These are phyloP conservation scores for Spinus olivaceus DNA, from an alignment of 2,797 vertebrate species.

Conservation along the genomic window DNA sequence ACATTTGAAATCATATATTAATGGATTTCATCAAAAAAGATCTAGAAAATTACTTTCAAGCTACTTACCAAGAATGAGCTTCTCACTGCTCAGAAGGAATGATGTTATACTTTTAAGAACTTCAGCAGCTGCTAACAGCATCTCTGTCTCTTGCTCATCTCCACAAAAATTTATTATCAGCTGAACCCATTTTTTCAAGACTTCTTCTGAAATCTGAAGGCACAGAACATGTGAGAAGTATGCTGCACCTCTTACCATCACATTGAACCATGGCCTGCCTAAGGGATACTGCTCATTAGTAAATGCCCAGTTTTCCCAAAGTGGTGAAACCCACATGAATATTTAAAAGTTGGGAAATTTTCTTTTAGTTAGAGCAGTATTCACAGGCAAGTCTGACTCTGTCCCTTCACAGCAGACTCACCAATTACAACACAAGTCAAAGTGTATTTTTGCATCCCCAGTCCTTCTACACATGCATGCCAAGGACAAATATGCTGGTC, in stretches of 20 bases:
- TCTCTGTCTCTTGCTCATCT: conserved; percentile 83
- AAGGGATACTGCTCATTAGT: neutral
- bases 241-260: neutral
- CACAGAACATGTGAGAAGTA: neutral
- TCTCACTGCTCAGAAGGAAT: conserved; percentile 75
- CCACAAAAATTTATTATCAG: conserved; percentile 81
- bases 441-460: neutral
- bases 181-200: conserved; percentile 80
- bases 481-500: neutral
- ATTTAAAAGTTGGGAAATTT: neutral
- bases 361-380: neutral
- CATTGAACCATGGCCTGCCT: neutral
- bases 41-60: neutral
- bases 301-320: neutral
- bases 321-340: neutral
- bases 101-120: conserved; percentile 78
- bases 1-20: neutral
- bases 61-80: conserved; percentile 83
- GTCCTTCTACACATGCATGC: neutral
- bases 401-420: neutral
- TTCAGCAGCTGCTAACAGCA: conserved; percentile 83
- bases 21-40: neutral
- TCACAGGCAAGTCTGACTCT: neutral
- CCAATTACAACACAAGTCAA: neutral
- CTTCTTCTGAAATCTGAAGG: conserved; percentile 61